These are phyloP conservation scores for Capreolus pygargus DNA, from an alignment of 2,113 vertebrate genomes.

Conservation along the genomic window DNA sequence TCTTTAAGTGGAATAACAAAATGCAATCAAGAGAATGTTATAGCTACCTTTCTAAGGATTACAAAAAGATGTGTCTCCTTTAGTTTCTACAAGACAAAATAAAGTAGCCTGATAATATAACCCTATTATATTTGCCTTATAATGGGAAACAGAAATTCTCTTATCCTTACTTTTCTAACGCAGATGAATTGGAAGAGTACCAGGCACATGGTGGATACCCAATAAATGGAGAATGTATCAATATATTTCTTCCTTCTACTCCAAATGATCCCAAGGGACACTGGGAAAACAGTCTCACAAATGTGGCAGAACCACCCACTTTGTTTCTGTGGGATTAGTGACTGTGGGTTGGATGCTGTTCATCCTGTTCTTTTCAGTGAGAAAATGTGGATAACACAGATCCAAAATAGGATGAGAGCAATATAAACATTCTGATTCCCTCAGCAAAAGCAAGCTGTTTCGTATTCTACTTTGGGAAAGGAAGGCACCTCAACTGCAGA, in stretches of 20 bases:
- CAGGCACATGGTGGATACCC: background rate
- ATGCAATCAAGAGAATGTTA: background rate
- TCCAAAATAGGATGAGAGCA: slow-evolving; percentile 30
- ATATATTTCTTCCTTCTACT: background rate
- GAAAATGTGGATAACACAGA: slow-evolving; percentile 49
- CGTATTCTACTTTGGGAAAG: slow-evolving; percentile 42
- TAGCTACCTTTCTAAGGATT: background rate
- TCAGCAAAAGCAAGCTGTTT: slow-evolving; percentile 20
- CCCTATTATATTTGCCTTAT: background rate
- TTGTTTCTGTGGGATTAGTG: slow-evolving; percentile 6
- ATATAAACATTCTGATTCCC: slow-evolving; percentile 39
- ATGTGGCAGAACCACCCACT: background rate
- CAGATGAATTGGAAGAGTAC: background rate
- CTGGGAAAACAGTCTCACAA: background rate
- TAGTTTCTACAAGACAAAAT: background rate
- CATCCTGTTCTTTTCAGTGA: slow-evolving; percentile 35
- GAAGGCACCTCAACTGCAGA: background rate
- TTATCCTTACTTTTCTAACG: slow-evolving; percentile 6
- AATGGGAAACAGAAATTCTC: background rate
- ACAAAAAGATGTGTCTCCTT: slow-evolving; percentile 10
- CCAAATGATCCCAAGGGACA: background rate
- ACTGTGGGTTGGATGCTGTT: slow-evolving; percentile 7
- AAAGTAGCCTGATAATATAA: background rate
- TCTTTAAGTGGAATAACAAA: background rate
- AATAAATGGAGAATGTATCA: background rate